Conservation (phyloP, 2,113 vertebrate genomes). For the Mormyrus iriodes region DNA sequence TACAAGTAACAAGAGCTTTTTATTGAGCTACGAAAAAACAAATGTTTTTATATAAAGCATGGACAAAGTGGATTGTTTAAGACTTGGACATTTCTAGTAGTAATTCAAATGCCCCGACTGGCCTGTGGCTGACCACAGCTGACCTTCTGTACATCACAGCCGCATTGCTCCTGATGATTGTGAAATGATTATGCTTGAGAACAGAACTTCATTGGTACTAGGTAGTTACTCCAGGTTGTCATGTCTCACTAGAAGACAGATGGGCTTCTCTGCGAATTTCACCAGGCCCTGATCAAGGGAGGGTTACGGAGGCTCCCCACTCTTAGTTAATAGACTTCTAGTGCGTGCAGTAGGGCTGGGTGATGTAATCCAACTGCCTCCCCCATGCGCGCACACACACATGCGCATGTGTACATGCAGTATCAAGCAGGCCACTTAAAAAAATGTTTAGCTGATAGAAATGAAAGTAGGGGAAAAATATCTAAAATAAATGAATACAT, state of each 20-base stretch:
- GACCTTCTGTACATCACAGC: not conserved
- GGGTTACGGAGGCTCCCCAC: not conserved
- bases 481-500: too few species aligned
- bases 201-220: not conserved
- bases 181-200: not conserved
- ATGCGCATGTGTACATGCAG: too few species aligned
- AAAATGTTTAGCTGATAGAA: too few species aligned
- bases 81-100: slow-evolving; percentile 33
- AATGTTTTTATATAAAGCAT: slow-evolving; percentile 17
- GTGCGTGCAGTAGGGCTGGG: not conserved
- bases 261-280: not conserved
- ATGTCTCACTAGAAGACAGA: not conserved
- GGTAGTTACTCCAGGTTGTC: not conserved
- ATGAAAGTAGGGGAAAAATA: too few species aligned
- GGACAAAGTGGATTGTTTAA: slow-evolving; percentile 34
- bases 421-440: too few species aligned
- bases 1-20: not conserved
- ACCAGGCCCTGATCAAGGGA: not conserved
- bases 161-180: not conserved
- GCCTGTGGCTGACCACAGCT: slow-evolving; percentile 36
- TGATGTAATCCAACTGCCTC: not conserved
- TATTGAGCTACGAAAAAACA: slow-evolving; percentile 25
- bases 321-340: not conserved
- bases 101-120: slow-evolving; percentile 35
- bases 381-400: not conserved